These are phyloP conservation scores for Desoria tigrina DNA, from an alignment of 2,888 invertebrate species.

Conservation along the genomic window DNA sequence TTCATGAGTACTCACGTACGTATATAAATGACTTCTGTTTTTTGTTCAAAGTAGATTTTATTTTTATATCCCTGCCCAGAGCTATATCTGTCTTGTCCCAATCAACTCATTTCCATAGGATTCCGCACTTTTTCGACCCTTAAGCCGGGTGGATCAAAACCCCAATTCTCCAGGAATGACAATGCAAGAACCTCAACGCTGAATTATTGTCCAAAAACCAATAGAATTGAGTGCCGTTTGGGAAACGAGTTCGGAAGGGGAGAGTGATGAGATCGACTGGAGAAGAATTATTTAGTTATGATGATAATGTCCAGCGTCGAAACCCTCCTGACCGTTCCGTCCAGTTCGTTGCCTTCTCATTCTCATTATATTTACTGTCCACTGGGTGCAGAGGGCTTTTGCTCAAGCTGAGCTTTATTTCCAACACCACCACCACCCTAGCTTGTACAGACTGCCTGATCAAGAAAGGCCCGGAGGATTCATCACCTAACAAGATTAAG, in stretches of 20 bases:
- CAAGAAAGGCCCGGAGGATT: constrained; percentile 26
- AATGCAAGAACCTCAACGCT: constrained; percentile 27
- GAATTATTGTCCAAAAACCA: constrained; percentile 27
- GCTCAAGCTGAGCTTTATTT: background rate
- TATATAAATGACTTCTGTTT: too few relatives aligned
- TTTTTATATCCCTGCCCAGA: too few relatives aligned
- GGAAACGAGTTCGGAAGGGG: background rate
- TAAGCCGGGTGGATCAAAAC: background rate
- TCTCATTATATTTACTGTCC: constrained; percentile 13
- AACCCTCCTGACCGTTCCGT: constrained; percentile 2
- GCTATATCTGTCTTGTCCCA: too few relatives aligned
- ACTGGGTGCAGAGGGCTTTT: constrained; percentile 2
- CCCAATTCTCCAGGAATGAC: constrained; percentile 22
- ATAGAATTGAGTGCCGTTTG: constrained; percentile 24
- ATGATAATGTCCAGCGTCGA: background rate
- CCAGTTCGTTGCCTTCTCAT: constrained; percentile 5
- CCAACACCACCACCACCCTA: background rate
- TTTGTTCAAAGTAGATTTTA: too few relatives aligned
- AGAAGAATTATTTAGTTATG: background rate
- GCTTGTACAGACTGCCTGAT: too few relatives aligned
- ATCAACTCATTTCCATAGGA: constrained; percentile 18
- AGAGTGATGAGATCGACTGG: constrained; percentile 4
- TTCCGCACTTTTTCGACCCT: background rate
- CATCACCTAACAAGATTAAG: constrained; percentile 52
- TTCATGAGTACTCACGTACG: too few relatives aligned